Base-by-base conservation (phyloP, 2,113 vertebrate species). In the Ramphastos sulfuratus region DNA sequence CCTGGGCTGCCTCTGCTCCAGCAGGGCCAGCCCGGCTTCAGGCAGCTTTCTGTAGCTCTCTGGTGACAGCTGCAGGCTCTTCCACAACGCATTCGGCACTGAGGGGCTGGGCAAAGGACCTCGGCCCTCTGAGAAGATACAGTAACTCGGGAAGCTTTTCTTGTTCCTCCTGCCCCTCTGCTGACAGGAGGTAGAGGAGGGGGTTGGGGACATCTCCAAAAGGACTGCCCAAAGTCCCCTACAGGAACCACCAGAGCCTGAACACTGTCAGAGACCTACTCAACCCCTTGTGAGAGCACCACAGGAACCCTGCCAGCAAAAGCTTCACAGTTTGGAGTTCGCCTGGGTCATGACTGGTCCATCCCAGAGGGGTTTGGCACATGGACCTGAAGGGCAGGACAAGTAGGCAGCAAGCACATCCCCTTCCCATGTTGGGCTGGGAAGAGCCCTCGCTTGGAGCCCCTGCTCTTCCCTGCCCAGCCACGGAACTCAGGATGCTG, bases 321-420 rank as follows among this genome's bases (percentile, higher is more conserved):
- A 85, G 50, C 90, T 81, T 86, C 95, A 87, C 77, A 92, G 87
- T 89, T 91, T 60, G 73, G 66, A 83, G 33, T 69, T 39, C 2
- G 2, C 65, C 24, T 55, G 61, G 65, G 50, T 71, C 65, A 60
- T 39, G 2, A 3, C 60, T 81, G 30, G 28, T 81, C 70, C n/a
- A n/a, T 54, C 69, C 66, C 48, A 31, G 25, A 42, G 39, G 69
- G 37, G 42, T 91, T 91, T 85, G 94, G 94, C 91, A 96, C 85
- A 25, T 15, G 83, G 55, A 90, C 73, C 72, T 65, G 33, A 58
- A 80, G 35, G 42, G 55, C 33, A 19, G 55, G 55, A 82, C 3
- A 1, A 0, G 0, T 1, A 27, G 56, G 69, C 84, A 79, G 30
- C 74, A 78, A 89, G 30, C 1, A 4, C 50, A 42, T 72, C 55